These are phyloP conservation scores for Synanthedon formicaeformis DNA, from an alignment of 2,888 invertebrate genomes.

Conservation along the genomic window DNA sequence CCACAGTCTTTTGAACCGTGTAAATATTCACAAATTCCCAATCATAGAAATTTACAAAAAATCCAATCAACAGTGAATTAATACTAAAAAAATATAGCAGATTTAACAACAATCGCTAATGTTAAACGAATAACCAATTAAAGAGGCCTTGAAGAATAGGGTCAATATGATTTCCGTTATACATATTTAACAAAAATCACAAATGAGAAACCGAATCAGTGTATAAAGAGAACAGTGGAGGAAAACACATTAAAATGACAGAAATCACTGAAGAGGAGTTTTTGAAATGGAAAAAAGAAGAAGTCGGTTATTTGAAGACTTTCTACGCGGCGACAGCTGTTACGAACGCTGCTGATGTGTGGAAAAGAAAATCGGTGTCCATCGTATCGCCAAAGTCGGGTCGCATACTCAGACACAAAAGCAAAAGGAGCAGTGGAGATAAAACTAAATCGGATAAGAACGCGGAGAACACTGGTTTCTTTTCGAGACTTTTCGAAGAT, in stretches of 20 bases:
- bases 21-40: too few relatives aligned
- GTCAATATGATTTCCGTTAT: constrained; percentile 1
- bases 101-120: too few relatives aligned
- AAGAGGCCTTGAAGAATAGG: constrained; percentile 4
- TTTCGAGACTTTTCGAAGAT: constrained; percentile 39
- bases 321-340: constrained; percentile 26
- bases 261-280: constrained; percentile 36
- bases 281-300: constrained; percentile 35
- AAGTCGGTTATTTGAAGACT: constrained; percentile 32
- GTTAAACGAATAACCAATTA: background rate
- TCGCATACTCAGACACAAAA: constrained; percentile 27
- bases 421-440: constrained; percentile 3
- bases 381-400: constrained; percentile 52
- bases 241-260: constrained; percentile 23
- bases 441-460: constrained; percentile 9
- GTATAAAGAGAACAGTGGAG: constrained; percentile 1
- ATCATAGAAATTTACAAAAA: too few relatives aligned
- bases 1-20: too few relatives aligned
- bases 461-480: constrained; percentile 22
- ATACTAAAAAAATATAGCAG: too few relatives aligned
- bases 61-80: too few relatives aligned
- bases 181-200: background rate
- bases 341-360: constrained; percentile 24
- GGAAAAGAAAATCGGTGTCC: constrained; percentile 46
- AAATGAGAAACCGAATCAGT: constrained; percentile 7